phyloP scores from a whole-genome alignment of 2,888 invertebrate genomes.

The Charanyca ferruginea region DNA sequence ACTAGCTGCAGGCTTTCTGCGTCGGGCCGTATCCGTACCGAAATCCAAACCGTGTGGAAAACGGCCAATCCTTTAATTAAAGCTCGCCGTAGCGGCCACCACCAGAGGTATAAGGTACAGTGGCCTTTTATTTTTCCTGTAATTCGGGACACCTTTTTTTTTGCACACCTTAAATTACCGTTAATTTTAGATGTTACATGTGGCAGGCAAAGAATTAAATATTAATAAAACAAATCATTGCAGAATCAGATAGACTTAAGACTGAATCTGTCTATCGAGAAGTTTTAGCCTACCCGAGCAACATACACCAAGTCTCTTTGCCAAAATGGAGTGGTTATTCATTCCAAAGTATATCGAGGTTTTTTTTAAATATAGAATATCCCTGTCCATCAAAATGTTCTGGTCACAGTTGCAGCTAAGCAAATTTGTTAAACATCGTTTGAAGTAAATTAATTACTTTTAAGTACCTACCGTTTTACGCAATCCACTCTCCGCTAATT shows the following conservation, averaged over 20 bases:
- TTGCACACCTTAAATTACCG: background rate
- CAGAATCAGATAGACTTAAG: too few relatives aligned
- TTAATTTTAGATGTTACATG: background rate
- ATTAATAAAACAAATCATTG: background rate
- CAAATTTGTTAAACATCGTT: slow-evolving; percentile 71
- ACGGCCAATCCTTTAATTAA: slow-evolving; percentile 84
- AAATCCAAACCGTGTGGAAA: slow-evolving; percentile 68
- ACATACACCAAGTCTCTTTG: too few relatives aligned
- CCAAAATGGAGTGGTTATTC: too few relatives aligned
- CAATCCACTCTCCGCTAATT: slow-evolving; percentile 64
- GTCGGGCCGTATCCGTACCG: slow-evolving; percentile 29
- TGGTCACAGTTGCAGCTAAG: slow-evolving; percentile 70
- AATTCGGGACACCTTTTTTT: slow-evolving; percentile 20
- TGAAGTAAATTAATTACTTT: slow-evolving; percentile 76
- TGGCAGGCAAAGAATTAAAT: background rate
- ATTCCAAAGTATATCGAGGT: too few relatives aligned
- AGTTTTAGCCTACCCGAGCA: too few relatives aligned
- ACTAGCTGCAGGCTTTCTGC: slow-evolving; percentile 33
- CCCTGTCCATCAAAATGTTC: background rate
- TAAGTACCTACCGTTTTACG: too few relatives aligned
- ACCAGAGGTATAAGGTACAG: slow-evolving; percentile 60
- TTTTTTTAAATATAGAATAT: background rate
- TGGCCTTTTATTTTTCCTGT: slow-evolving; percentile 24
- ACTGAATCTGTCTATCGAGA: too few relatives aligned
- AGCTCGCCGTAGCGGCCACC: slow-evolving; percentile 71